Base-by-base conservation (phyloP, 2,888 invertebrate species). In the Mythimna albipuncta region DNA sequence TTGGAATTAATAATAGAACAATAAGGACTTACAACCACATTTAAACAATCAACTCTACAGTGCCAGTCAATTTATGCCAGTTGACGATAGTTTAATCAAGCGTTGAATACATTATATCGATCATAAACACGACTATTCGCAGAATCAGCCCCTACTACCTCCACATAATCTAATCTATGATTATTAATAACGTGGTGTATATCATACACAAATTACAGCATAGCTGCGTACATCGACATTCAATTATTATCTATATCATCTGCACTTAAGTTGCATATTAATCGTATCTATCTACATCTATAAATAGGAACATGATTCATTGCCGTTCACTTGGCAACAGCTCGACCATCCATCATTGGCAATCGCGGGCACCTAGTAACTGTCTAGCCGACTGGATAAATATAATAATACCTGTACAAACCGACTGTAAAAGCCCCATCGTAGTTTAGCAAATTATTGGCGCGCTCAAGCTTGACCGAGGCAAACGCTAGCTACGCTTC, bases 361-460 rank as follows among this genome's bases (percentile, higher is more conserved):
- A 81, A 79, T 79, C 77, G 73, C 76, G 50, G 65, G 79, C 77
- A 67, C 79, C 79, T 88, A 87, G 89, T 82, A 87, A 87, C 88
- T 76, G 85, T 75, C 81, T 78, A 83, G 78, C 78, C 68, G 77
- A 78, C 75, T 79, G 71, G 50, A 75, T 77, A 83, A 75, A 82
- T 83, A 74, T 81, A 82, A 77, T 83, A 80, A 77, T 78, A 81
- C 77, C 77, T 81, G 75, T 75, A 75, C 66, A 66, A 73, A 79
- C 80, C 62, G 77, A 79, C 75, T 85, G 85, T 88, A 85, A 88
- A 76, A 79, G 75, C 87, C 80, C 87, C 89, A 87, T 90, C 88
- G 88, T 90, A 90, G 86, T 88, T 88, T 88, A 81, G 86, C 89
- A 90, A 86, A 90, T 90, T 91, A 91, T 87, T 82, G 84, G 83